Conservation (phyloP, 2,888 invertebrate species). For the Yponomeuta evonymella region DNA sequence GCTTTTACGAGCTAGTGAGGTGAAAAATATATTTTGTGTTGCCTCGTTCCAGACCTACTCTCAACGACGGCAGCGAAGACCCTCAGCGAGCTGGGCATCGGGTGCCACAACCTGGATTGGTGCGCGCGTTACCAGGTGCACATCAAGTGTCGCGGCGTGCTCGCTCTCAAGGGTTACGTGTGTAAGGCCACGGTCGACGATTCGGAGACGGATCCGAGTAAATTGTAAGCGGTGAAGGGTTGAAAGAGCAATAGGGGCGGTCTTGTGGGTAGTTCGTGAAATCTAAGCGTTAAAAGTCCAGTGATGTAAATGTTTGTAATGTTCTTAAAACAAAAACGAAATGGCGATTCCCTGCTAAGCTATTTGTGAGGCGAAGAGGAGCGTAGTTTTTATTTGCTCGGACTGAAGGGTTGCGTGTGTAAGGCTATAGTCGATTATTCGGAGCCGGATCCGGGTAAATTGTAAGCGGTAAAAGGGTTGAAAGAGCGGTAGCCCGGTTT, state of each 20-base stretch:
- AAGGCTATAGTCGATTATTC: slow-evolving; percentile 53
- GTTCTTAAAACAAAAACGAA: too few species aligned
- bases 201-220: slow-evolving; percentile 21
- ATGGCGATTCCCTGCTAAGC: too few species aligned
- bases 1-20: too few species aligned
- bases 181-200: slow-evolving; percentile 59
- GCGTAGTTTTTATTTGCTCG: slow-evolving; percentile 69
- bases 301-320: too few species aligned
- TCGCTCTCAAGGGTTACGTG: slow-evolving; percentile 93
- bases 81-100: slow-evolving; percentile 62
- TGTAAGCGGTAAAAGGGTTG: too few species aligned
- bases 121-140: slow-evolving; percentile 91
- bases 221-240: background rate
- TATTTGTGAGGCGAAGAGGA: too few species aligned
- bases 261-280: background rate
- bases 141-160: slow-evolving; percentile 92
- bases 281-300: background rate
- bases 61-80: slow-evolving; percentile 73
- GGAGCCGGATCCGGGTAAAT: slow-evolving; percentile 17
- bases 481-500: background rate
- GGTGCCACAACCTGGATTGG: slow-evolving; percentile 80
- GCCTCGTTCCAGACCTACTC: slow-evolving; percentile 50
- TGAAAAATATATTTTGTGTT: slow-evolving; percentile 13
- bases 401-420: slow-evolving; percentile 90
- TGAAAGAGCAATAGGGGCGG: background rate